A percentile compares a stretch with the other conserved stretches of the same genome.
Evolutionary conservation across 1,140 invertebrate species (phyloP).

Genomic region (Delia radicum): DNA sequence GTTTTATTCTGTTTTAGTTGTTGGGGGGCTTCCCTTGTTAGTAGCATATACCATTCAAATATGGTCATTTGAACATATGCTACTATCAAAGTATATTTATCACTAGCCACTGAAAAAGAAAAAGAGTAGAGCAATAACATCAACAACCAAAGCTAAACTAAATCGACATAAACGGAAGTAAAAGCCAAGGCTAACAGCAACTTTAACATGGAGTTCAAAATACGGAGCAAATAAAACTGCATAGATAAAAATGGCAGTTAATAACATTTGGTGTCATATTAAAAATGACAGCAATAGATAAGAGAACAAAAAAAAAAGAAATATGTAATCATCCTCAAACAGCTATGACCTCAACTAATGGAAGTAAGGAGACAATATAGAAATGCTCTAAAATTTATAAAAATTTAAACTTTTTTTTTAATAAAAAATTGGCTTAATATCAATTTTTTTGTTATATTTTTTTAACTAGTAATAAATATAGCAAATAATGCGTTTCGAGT

Average conservation of each 20-base stretch:
- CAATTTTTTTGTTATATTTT: too few relatives aligned
- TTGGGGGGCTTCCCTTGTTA: too few relatives aligned
- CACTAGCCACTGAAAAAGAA: not conserved
- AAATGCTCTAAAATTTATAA: not conserved
- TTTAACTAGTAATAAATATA: too few relatives aligned
- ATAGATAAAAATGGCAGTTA: not conserved
- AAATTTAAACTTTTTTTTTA: not conserved
- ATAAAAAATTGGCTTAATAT: not conserved
- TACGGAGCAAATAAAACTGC: not conserved
- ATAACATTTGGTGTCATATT: slow-evolving; percentile 4
- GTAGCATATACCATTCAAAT: not conserved
- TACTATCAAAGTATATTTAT: not conserved
- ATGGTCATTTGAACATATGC: not conserved
- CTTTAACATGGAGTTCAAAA: not conserved
- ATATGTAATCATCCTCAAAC: not conserved
- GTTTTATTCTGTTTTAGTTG: too few relatives aligned
- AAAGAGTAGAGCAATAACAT: not conserved
- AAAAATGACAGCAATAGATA: not conserved
- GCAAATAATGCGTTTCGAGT: too few relatives aligned
- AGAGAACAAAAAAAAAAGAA: not conserved
- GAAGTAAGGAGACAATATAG: not conserved
- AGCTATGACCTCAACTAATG: not conserved
- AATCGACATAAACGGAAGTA: not conserved
- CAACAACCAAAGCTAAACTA: not conserved
- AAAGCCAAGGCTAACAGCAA: not conserved